These are phyloP conservation scores for Chaetogeoica ovagalla DNA, from an alignment of 2,888 invertebrate genomes.

Conservation along the genomic window DNA sequence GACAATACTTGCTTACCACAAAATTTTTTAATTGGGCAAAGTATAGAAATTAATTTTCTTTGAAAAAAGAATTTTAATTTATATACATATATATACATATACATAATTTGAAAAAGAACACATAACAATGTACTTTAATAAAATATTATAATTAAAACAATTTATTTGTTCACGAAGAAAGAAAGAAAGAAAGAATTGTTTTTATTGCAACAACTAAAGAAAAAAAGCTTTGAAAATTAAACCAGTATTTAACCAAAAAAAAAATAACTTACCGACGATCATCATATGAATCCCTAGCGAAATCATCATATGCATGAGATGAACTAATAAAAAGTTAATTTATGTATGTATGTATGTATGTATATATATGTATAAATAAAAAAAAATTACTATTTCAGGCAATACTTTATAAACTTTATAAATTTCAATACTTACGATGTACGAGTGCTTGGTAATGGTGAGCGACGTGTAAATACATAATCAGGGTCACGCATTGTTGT, in stretches of 20 bases:
- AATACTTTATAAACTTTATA: neutral
- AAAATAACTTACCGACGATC: slow-evolving; percentile 36
- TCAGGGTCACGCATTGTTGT: slow-evolving; percentile 48
- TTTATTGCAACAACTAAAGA: slow-evolving; percentile 1
- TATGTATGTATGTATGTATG: too few species aligned
- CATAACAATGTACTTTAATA: neutral
- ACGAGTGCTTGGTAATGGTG: slow-evolving; percentile 46
- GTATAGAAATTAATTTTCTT: neutral
- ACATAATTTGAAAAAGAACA: too few species aligned
- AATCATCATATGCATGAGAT: slow-evolving; percentile 49
- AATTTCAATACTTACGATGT: slow-evolving; percentile 36
- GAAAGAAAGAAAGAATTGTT: neutral
- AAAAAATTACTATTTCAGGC: neutral
- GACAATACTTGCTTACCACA: too few species aligned
- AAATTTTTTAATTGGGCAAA: too few species aligned
- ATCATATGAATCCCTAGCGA: slow-evolving; percentile 49
- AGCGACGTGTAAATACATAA: slow-evolving; percentile 49
- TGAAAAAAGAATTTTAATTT: neutral
- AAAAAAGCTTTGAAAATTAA: neutral
- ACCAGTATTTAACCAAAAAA: neutral
- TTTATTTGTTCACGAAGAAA: slow-evolving; percentile 10
- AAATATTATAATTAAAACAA: neutral
- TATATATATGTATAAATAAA: neutral
- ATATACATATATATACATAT: too few species aligned
- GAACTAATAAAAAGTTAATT: slow-evolving; percentile 31